Conservation (phyloP, 2,113 vertebrate genomes). For the Danionella cerebrum region DNA sequence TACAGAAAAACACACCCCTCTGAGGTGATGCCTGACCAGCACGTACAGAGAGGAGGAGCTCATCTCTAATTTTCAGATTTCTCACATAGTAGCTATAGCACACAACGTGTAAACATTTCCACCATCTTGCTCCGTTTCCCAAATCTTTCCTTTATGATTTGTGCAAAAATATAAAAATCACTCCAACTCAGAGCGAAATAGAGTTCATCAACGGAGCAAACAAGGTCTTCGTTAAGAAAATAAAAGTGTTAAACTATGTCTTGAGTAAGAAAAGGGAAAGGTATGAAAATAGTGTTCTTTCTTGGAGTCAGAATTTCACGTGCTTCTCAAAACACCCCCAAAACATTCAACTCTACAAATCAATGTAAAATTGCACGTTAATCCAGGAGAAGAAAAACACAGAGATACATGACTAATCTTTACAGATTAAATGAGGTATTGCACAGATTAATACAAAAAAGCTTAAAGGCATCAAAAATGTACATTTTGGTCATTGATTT, state of each 20-base stretch:
- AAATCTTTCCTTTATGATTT: conserved; percentile 54
- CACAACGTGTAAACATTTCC: conserved; percentile 45
- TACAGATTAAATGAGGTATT: conserved; percentile 98
- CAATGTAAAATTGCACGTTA: conserved; percentile 77
- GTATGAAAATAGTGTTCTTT: conserved; percentile 94
- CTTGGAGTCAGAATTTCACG: conserved; percentile 70
- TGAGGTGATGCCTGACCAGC: neutral
- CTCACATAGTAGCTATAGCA: conserved; percentile 40
- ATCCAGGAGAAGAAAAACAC: conserved; percentile 50
- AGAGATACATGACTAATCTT: conserved; percentile 74
- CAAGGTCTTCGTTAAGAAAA: conserved; percentile 76
- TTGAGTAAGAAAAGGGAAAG: conserved; percentile 88
- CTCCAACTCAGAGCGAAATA: conserved; percentile 71
- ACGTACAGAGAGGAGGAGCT: neutral
- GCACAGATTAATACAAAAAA: conserved; percentile 86
- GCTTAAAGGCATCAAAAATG: conserved; percentile 94
- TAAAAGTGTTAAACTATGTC: conserved; percentile 83
- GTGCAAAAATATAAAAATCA: conserved; percentile 76
- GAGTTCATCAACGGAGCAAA: conserved; percentile 69
- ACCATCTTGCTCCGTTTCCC: conserved; percentile 51
- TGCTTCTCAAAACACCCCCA: conserved; percentile 3
- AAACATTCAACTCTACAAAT: conserved; percentile 65
- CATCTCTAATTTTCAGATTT: conserved; percentile 26
- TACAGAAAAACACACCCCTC: conserved; percentile 26
- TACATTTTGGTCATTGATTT: conserved; percentile 77